These are phyloP conservation scores for Temnothorax unifasciatus DNA, from an alignment of 2,888 invertebrate species.

Conservation along the genomic window DNA sequence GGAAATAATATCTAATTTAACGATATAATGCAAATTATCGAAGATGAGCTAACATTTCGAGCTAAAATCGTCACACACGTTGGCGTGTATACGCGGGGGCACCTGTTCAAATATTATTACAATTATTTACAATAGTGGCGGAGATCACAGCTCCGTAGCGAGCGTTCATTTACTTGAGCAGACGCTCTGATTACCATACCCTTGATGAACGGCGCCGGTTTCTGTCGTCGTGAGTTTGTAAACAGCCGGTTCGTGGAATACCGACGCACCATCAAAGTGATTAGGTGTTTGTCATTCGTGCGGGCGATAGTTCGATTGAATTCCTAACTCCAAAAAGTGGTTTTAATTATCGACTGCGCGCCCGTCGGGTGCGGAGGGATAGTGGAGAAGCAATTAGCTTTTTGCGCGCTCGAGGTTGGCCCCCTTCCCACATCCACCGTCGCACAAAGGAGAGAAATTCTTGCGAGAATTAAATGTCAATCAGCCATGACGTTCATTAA, in stretches of 20 bases:
- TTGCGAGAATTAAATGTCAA: conserved; percentile 83
- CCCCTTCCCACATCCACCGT: conserved; percentile 53
- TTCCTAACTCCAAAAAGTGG: conserved; percentile 80
- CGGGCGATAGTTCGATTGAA: conserved; percentile 79
- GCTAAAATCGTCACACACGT: background rate
- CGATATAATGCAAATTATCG: background rate
- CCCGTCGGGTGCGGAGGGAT: conserved; percentile 39
- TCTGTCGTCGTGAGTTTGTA: conserved; percentile 36
- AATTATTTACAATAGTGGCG: background rate
- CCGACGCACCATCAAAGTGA: conserved; percentile 46
- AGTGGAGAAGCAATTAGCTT: conserved; percentile 82
- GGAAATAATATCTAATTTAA: conserved; percentile 6
- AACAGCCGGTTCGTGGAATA: conserved; percentile 45
- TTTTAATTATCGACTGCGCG: conserved; percentile 80
- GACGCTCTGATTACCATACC: conserved; percentile 41
- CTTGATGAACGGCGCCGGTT: conserved; percentile 26
- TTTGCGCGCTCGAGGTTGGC: conserved; percentile 72
- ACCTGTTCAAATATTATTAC: conserved; percentile 4
- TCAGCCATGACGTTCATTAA: conserved; percentile 81
- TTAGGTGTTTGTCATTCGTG: conserved; percentile 58
- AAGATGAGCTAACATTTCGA: background rate
- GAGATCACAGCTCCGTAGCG: background rate
- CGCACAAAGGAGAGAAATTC: conserved; percentile 79
- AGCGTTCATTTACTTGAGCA: conserved; percentile 34
- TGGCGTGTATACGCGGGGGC: background rate